These are phyloP conservation scores for Indicator maculatus DNA, from an alignment of 2,113 vertebrate genomes.

Conservation along the genomic window DNA sequence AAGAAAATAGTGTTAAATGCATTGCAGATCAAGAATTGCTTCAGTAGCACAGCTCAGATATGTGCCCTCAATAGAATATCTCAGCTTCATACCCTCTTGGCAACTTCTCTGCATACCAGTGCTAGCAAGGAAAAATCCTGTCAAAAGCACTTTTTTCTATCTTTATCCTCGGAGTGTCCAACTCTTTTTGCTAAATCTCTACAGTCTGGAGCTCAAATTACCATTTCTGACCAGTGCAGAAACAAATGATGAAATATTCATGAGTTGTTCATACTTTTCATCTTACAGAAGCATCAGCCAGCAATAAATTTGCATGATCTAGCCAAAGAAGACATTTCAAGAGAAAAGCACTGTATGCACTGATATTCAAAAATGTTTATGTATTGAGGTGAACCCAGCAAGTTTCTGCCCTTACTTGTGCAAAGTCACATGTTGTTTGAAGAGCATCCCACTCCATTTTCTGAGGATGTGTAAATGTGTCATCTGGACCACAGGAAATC, in stretches of 20 bases:
- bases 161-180: background rate
- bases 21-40: background rate
- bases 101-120: background rate
- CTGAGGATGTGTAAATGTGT: background rate
- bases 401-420: conserved; percentile 1
- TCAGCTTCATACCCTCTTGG: background rate
- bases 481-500: conserved; percentile 14
- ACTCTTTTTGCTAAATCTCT: background rate
- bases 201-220: conserved; percentile 26
- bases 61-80: background rate
- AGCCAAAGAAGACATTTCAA: background rate
- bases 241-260: conserved; percentile 59
- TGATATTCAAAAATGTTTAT: background rate
- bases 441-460: background rate
- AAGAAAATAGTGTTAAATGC: background rate
- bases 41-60: background rate
- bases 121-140: background rate
- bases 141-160: background rate
- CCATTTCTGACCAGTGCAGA: conserved; percentile 58
- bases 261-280: conserved; percentile 36
- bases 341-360: background rate
- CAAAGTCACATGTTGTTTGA: background rate
- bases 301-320: conserved; percentile 34
- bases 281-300: conserved; percentile 15
- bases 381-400: background rate